Evolutionary conservation across 2,797 vertebrate species (phyloP).

Genomic region (Morelia viridis): DNA sequence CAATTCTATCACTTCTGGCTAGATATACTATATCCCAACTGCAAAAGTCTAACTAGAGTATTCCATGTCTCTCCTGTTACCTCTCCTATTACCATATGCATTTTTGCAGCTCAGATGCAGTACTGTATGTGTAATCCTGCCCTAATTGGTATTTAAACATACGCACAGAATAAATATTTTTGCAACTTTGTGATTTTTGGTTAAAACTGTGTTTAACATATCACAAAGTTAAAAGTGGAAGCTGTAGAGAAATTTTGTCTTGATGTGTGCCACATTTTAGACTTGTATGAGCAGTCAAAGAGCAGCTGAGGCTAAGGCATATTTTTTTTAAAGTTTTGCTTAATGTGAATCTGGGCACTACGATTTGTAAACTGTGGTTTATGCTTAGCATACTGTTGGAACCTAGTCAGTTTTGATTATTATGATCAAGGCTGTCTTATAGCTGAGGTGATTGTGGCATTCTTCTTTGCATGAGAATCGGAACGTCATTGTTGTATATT

Average conservation of each 20-base stretch:
- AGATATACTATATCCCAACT: neutral
- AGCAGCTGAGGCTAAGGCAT: neutral
- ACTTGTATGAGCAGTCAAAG: neutral
- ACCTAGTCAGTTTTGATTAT: neutral
- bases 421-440: neutral
- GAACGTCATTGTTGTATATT: slow-evolving; percentile 24
- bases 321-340: neutral
- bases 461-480: slow-evolving; percentile 47
- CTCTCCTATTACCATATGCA: neutral
- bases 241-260: neutral
- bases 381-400: neutral
- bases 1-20: neutral
- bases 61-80: neutral
- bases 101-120: neutral
- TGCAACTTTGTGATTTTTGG: neutral
- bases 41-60: neutral
- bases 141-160: neutral
- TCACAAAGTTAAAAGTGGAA: neutral
- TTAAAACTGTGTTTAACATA: neutral
- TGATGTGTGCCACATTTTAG: neutral
- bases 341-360: neutral
- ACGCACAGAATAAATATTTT: neutral
- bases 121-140: neutral
- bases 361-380: neutral
- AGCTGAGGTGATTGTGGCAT: slow-evolving; percentile 41